phyloP scores from a whole-genome alignment of 2,888 invertebrate genomes.

The Andrena camellia region DNA sequence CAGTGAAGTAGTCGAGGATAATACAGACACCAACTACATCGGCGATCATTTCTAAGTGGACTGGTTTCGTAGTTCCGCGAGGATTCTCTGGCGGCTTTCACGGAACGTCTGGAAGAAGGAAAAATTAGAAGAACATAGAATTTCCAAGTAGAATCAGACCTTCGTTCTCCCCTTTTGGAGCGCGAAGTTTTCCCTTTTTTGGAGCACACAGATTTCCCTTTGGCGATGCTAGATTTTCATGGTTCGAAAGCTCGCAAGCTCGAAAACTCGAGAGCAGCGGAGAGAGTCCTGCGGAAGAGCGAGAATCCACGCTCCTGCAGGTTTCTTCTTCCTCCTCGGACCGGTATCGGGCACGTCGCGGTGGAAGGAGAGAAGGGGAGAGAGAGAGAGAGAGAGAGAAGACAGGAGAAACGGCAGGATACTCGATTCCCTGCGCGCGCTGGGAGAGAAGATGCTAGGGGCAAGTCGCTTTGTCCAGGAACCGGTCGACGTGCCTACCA shows the following conservation, averaged over 20 bases:
- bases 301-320: conserved; percentile 53
- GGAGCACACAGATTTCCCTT: background rate
- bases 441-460: conserved; percentile 66
- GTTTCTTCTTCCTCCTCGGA: conserved; percentile 50
- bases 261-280: background rate
- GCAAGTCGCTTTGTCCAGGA: conserved; percentile 75
- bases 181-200: background rate
- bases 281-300: background rate
- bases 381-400: conserved; percentile 26
- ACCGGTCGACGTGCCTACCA: conserved; percentile 76
- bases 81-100: no score
- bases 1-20: no score
- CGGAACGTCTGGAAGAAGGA: no score
- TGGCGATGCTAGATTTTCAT: background rate
- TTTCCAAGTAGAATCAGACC: no score
- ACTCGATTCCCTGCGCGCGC: conserved; percentile 70
- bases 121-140: no score
- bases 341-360: conserved; percentile 51
- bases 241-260: background rate
- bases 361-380: conserved; percentile 3
- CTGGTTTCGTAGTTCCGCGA: no score
- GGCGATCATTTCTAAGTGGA: no score
- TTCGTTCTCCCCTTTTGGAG: no score
- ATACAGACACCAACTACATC: no score
- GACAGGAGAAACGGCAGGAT: conserved; percentile 67